phyloP scores from a whole-genome alignment of 2,113 vertebrate genomes.

The Nyctereutes procyonoides region DNA sequence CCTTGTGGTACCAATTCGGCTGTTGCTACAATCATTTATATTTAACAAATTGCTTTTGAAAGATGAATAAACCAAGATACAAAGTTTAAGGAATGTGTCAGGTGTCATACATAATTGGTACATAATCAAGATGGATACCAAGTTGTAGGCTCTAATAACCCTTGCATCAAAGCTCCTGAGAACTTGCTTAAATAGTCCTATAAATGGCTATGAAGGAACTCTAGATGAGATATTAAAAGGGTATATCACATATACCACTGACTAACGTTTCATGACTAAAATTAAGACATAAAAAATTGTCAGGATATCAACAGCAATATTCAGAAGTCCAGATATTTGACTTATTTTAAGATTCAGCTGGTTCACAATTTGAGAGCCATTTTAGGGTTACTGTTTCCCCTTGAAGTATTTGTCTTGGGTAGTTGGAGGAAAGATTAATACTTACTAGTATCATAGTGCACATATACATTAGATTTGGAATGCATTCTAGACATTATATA shows the following conservation, averaged over 20 bases:
- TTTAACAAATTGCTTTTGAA: constrained; percentile 1
- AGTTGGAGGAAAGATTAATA: background rate
- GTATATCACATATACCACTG: background rate
- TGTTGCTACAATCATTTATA: background rate
- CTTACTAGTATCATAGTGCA: background rate
- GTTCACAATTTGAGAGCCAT: background rate
- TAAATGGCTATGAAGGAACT: background rate
- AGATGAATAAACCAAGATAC: constrained; percentile 6
- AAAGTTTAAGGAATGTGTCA: background rate
- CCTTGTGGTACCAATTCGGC: background rate
- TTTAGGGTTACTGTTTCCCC: background rate
- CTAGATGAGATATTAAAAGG: background rate
- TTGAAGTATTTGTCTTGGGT: background rate
- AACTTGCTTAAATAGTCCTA: background rate
- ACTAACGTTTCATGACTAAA: background rate
- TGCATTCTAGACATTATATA: background rate
- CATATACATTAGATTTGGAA: background rate
- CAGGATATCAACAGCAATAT: background rate
- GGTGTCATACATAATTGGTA: background rate
- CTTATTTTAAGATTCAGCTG: background rate
- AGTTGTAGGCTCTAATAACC: background rate
- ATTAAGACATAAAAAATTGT: background rate
- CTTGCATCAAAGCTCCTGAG: background rate
- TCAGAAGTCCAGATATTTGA: background rate
- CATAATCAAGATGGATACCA: background rate